These are phyloP conservation scores for Jacana jacana DNA, from an alignment of 2,113 vertebrate genomes.

Conservation along the genomic window DNA sequence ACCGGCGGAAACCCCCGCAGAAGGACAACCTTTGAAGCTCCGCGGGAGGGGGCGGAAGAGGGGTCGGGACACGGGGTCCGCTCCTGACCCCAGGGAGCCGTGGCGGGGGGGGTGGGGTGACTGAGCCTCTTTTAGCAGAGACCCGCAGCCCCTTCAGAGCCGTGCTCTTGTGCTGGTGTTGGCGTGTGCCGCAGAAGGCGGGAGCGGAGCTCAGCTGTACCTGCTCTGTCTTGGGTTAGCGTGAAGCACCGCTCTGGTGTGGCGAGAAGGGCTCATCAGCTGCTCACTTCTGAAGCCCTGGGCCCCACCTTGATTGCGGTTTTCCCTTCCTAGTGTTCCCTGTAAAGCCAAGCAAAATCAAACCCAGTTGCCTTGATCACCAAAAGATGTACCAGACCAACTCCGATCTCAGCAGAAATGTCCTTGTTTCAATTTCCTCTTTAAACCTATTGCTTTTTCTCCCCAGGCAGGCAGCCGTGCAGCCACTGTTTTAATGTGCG, in stretches of 20 bases:
- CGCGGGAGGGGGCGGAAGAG: not conserved
- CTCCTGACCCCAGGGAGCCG: not conserved
- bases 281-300: not conserved
- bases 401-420: constrained; percentile 5
- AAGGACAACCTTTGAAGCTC: not conserved
- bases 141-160: not conserved
- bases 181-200: not conserved
- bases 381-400: constrained; percentile 23
- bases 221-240: not conserved
- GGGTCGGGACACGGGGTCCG: not conserved
- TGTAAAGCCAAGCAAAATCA: constrained; percentile 34
- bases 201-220: not conserved
- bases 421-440: constrained; percentile 54
- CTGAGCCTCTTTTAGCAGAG: not conserved
- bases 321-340: not conserved
- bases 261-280: not conserved
- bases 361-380: constrained; percentile 45
- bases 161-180: not conserved
- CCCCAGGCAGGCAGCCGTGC: not conserved
- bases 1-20: not conserved
- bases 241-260: not conserved
- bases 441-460: not conserved
- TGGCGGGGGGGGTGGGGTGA: not conserved
- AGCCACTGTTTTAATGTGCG: not conserved
- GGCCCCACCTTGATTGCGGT: not conserved